phyloP scores from a whole-genome alignment of 2,113 vertebrate genomes.

The Calidris pygmaea region DNA sequence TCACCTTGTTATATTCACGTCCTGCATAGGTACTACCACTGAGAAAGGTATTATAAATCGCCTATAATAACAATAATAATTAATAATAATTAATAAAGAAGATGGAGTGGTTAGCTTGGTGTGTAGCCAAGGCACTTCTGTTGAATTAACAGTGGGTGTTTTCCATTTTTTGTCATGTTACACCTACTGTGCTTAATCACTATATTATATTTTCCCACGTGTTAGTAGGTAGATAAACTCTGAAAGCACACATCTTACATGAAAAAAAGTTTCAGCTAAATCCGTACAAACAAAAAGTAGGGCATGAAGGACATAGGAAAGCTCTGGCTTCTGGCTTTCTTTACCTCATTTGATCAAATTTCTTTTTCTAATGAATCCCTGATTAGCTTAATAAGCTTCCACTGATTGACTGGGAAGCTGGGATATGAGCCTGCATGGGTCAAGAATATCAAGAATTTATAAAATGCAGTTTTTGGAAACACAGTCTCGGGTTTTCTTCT shows the following conservation, averaged over 20 bases:
- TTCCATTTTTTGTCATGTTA: neutral
- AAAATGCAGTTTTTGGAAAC: neutral
- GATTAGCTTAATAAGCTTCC: neutral
- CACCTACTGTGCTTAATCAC: neutral
- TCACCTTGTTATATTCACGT: neutral
- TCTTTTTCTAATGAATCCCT: neutral
- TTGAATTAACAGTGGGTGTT: neutral
- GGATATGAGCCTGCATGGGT: neutral
- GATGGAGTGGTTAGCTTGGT: neutral
- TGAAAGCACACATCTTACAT: neutral
- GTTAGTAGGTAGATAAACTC: neutral
- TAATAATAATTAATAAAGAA: constrained; percentile 3
- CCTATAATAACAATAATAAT: neutral
- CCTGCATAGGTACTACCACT: neutral
- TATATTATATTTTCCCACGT: neutral
- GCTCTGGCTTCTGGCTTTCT: neutral
- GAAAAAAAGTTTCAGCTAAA: neutral
- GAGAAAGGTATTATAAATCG: neutral
- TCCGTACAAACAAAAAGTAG: neutral
- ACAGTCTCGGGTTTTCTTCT: neutral
- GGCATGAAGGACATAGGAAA: neutral
- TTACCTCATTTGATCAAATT: neutral
- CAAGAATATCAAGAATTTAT: neutral
- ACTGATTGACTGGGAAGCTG: neutral
- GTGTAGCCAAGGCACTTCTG: neutral